Percentiles rank a stretch among this genome's conserved stretches.
phyloP scores from a whole-genome alignment of 2,113 vertebrate genomes.

The Coptodon bakossiorum region DNA sequence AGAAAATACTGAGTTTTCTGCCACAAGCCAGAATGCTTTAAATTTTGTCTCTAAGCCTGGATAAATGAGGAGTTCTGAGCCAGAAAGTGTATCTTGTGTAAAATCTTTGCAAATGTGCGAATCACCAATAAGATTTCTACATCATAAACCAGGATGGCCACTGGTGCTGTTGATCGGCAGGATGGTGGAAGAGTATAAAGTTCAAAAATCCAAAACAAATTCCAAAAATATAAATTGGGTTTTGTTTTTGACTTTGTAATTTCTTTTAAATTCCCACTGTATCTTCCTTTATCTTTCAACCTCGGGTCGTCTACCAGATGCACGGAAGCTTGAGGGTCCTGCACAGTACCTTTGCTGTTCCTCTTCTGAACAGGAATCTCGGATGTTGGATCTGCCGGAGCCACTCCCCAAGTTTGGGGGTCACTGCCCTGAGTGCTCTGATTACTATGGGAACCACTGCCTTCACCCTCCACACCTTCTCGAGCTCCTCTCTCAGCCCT shows the following conservation, averaged over 20 bases:
- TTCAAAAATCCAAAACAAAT: neutral
- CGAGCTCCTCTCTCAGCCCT: fast-evolving
- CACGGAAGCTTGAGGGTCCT: neutral
- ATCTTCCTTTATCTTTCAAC: neutral
- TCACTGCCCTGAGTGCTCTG: neutral
- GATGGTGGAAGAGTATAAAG: neutral
- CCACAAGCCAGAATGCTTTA: neutral
- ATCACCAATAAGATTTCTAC: neutral
- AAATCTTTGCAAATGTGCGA: neutral
- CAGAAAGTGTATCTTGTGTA: fast-evolving
- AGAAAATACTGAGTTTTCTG: neutral
- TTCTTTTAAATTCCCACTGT: fast-evolving
- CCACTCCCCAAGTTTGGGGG: neutral
- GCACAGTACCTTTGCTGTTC: neutral
- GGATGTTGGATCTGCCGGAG: neutral
- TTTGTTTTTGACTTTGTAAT: neutral
- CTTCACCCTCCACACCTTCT: neutral
- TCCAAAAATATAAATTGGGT: no score
- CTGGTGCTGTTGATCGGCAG: neutral
- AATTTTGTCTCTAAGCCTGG: neutral
- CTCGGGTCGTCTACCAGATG: neutral
- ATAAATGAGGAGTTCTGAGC: neutral
- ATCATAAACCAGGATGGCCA: neutral
- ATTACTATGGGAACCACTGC: neutral
- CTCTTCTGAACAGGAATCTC: neutral